These are phyloP conservation scores for Tyria jacobaeae DNA, from an alignment of 2,888 invertebrate species.

Conservation along the genomic window DNA sequence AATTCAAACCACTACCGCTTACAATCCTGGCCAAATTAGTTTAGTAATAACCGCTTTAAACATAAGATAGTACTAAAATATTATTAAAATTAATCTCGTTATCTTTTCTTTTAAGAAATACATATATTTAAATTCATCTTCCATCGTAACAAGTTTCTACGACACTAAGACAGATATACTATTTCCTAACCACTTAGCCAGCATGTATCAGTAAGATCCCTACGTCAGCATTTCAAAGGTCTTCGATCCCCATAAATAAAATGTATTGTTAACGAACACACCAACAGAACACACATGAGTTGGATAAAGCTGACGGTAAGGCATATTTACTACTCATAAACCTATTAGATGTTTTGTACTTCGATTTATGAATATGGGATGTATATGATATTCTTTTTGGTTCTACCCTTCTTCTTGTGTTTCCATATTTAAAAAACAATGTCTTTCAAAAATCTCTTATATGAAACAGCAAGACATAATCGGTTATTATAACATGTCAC, in stretches of 20 bases:
- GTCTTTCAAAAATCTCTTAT: no score
- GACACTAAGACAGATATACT: neutral
- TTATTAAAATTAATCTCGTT: no score
- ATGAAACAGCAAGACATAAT: neutral
- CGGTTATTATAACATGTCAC: neutral
- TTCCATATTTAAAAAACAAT: neutral
- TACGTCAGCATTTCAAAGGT: neutral
- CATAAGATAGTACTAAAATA: no score
- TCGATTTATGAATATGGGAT: neutral
- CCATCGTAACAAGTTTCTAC: neutral
- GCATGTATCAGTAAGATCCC: neutral
- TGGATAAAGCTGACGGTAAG: neutral
- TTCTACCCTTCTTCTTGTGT: neutral
- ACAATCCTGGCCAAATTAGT: no score
- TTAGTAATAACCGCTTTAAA: no score
- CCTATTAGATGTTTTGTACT: no score
- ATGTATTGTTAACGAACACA: slow-evolving; percentile 3
- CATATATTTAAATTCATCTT: neutral
- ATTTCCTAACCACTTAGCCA: neutral
- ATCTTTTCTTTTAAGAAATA: neutral
- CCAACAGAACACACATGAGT: neutral
- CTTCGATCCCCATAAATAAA: neutral
- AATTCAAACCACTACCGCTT: no score
- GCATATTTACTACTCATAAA: neutral
- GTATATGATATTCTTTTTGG: neutral